phyloP scores from a whole-genome alignment of 2,888 invertebrate genomes.

The Brachypalpus laphriformis region DNA sequence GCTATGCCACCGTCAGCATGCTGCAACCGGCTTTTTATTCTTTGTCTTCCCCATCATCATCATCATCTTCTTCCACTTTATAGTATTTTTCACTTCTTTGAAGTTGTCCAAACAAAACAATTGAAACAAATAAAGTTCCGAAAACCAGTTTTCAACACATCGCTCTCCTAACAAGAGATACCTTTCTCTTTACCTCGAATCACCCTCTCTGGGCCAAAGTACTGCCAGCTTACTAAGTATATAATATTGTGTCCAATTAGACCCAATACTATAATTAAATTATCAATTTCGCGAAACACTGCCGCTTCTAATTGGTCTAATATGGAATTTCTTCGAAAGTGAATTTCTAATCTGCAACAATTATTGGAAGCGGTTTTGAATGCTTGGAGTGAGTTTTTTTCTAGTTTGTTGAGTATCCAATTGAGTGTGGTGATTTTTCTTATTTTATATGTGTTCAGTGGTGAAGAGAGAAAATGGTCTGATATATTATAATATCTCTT shows the following conservation, averaged over 20 bases:
- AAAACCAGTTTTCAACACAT: constrained; percentile 36
- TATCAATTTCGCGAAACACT: constrained; percentile 2
- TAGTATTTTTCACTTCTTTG: constrained; percentile 19
- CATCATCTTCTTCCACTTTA: constrained; percentile 3
- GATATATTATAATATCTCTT: not conserved
- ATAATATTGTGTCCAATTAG: constrained; percentile 26
- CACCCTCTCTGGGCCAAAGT: not conserved
- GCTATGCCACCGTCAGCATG: constrained; percentile 32
- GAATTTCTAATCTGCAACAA: constrained; percentile 7
- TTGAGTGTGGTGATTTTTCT: constrained; percentile 41
- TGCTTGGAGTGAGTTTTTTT: constrained; percentile 22
- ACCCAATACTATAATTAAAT: constrained; percentile 28
- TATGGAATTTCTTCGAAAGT: not conserved
- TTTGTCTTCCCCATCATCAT: constrained; percentile 15
- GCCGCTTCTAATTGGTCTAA: constrained; percentile 26
- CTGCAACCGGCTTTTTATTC: constrained; percentile 50
- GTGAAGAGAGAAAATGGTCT: not conserved
- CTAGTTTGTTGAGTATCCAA: not conserved
- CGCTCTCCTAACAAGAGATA: not conserved
- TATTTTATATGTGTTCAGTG: not conserved
- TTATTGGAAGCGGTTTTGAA: not conserved
- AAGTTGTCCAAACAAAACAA: constrained; percentile 38
- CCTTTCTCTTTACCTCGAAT: not conserved
- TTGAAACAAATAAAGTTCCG: constrained; percentile 38
- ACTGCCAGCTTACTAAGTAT: not conserved